Evolutionary conservation across 2,888 invertebrate genomes (phyloP).

Genomic region (Lacanobia wlatinum): DNA sequence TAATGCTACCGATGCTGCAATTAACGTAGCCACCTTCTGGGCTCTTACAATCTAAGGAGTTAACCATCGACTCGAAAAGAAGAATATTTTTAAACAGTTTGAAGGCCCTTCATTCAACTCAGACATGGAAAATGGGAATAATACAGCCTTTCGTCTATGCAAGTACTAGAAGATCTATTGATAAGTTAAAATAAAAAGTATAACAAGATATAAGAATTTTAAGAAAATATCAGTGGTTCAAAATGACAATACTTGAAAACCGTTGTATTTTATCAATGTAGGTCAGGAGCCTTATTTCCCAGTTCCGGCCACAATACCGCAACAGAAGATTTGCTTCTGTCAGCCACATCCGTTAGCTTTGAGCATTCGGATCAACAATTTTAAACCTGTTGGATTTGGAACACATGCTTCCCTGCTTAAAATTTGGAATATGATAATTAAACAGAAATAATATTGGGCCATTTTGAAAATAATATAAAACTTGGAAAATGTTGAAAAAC

Average conservation of each 20-base stretch:
- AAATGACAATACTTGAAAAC: constrained; percentile 36
- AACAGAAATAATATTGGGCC: too few species aligned
- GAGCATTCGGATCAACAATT: constrained; percentile 24
- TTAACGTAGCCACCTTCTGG: too few species aligned
- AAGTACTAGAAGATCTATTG: too few species aligned
- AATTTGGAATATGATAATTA: not conserved
- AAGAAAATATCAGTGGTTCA: constrained; percentile 3
- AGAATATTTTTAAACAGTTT: too few species aligned
- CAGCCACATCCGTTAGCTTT: constrained; percentile 34
- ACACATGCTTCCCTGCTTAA: not conserved
- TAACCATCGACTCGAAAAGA: not conserved
- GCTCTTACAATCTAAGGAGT: too few species aligned
- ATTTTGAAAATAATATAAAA: too few species aligned
- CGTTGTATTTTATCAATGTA: constrained; percentile 33
- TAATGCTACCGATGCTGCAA: too few species aligned
- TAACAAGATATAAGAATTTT: not conserved
- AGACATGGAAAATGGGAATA: too few species aligned
- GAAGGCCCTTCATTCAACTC: too few species aligned
- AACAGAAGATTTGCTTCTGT: constrained; percentile 35
- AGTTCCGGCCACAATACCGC: constrained; percentile 12
- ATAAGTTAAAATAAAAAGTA: too few species aligned
- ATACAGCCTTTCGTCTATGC: too few species aligned
- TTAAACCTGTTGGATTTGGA: not conserved
- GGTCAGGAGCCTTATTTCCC: constrained; percentile 34
- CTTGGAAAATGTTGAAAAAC: too few species aligned